phyloP scores from a whole-genome alignment of 2,113 vertebrate species.

The Corvus moneduloides region DNA sequence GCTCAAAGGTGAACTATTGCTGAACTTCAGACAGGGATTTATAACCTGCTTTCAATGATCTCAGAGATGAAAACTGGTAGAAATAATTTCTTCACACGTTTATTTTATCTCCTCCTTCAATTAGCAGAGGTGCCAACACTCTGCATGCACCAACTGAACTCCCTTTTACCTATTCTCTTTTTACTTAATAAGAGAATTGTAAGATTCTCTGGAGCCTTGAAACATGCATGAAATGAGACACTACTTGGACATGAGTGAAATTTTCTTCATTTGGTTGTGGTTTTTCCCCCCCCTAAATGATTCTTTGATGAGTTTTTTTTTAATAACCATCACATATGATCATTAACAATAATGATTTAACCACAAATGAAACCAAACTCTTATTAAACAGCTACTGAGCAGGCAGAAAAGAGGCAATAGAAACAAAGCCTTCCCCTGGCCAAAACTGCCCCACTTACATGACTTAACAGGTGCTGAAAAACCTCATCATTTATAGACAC shows the following conservation, averaged over 20 bases:
- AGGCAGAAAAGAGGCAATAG: neutral
- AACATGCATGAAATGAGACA: neutral
- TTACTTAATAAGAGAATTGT: neutral
- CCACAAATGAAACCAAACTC: neutral
- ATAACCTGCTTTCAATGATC: neutral
- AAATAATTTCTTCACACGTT: neutral
- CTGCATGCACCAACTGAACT: neutral
- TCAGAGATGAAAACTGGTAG: neutral
- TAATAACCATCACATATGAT: neutral
- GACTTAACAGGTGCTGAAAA: neutral
- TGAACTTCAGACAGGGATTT: neutral
- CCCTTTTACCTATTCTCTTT: neutral
- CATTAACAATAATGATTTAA: neutral
- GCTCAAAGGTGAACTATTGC: neutral
- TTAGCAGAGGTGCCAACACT: neutral
- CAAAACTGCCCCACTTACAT: neutral
- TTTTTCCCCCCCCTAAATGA: neutral
- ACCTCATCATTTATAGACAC: neutral
- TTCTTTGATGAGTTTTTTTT: neutral
- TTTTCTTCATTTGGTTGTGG: neutral
- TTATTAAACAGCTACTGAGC: neutral
- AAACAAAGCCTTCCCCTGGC: neutral
- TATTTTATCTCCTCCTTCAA: neutral
- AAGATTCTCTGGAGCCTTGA: neutral
- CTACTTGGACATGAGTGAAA: neutral